A percentile compares a stretch with the other conserved stretches of the same genome.
Evolutionary conservation across 2,113 vertebrate genomes (phyloP).

Genomic region (Cynopterus brachyotis): DNA sequence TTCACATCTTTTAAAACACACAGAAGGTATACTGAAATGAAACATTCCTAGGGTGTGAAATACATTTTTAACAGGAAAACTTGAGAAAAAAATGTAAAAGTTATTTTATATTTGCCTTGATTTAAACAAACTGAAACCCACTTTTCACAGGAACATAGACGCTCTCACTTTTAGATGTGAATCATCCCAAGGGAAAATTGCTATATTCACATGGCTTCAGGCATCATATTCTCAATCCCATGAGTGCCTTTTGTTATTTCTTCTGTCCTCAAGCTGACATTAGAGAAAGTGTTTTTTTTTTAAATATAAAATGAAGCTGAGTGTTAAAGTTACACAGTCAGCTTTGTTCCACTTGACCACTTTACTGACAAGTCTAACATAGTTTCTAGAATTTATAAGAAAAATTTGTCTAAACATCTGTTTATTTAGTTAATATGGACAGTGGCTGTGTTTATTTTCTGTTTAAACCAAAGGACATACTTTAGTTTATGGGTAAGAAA

Average conservation of each 20-base stretch:
- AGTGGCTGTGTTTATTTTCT: neutral
- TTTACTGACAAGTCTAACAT: constrained; percentile 6
- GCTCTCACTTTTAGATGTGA: constrained; percentile 56
- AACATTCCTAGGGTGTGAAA: neutral
- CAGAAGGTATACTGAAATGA: neutral
- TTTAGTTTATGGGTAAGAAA: neutral
- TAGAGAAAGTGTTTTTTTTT: neutral
- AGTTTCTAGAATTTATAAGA: constrained; percentile 36
- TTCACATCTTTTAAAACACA: neutral
- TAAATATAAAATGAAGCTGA: constrained; percentile 25
- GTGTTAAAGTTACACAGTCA: constrained; percentile 28
- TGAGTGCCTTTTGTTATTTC: constrained; percentile 7
- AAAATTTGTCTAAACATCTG: neutral
- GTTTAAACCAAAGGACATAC: neutral
- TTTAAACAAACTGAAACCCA: constrained; percentile 28
- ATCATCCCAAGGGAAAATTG: constrained; percentile 37
- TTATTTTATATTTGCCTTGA: constrained; percentile 27
- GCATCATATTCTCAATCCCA: neutral
- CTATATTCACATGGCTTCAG: neutral
- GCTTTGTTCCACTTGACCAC: constrained; percentile 28
- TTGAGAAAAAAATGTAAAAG: constrained; percentile 9
- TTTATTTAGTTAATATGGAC: neutral
- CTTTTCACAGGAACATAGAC: constrained; percentile 55
- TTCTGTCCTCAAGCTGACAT: constrained; percentile 49
- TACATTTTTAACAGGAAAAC: constrained; percentile 38